Percentiles rank a stretch among this genome's conserved stretches.
phyloP scores from a whole-genome alignment of 2,888 invertebrate species.

The Cephalotes varians region DNA sequence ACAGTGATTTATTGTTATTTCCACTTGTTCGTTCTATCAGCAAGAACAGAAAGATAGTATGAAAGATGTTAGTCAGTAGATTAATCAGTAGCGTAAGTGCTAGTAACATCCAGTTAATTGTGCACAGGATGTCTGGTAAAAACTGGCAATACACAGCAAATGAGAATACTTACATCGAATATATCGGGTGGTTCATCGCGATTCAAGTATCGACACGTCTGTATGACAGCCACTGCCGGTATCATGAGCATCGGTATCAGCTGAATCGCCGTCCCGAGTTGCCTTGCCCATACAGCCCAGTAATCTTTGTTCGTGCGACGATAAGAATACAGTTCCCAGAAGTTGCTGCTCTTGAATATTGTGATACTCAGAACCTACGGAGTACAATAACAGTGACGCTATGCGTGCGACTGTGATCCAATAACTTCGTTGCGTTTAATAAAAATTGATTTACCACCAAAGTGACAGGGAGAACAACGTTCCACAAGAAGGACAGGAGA shows the following conservation, averaged over 20 bases:
- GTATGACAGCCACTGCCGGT: constrained; percentile 91
- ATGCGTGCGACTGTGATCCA: constrained; percentile 30
- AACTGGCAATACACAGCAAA: neutral
- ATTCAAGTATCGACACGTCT: constrained; percentile 92
- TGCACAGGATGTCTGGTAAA: neutral
- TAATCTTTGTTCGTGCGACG: constrained; percentile 89
- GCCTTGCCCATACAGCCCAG: constrained; percentile 93
- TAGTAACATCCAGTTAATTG: neutral
- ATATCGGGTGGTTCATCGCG: constrained; percentile 93
- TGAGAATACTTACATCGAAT: constrained; percentile 90
- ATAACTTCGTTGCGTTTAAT: neutral
- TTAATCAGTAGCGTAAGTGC: neutral
- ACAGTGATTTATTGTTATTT: constrained; percentile 83
- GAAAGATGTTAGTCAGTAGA: constrained; percentile 38
- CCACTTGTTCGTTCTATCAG: constrained; percentile 83
- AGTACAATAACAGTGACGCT: neutral
- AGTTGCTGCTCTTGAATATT: constrained; percentile 91
- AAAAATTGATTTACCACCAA: constrained; percentile 88
- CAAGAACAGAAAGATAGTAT: constrained; percentile 58
- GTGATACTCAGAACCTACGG: constrained; percentile 89
- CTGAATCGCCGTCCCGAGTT: constrained; percentile 91
- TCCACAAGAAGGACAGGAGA: constrained; percentile 94
- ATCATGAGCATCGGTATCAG: constrained; percentile 91
- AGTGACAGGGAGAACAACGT: constrained; percentile 93
- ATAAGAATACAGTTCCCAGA: constrained; percentile 90